Evolutionary conservation across 2,797 vertebrate genomes (phyloP), one percentile per base, ranked within the genome.

Genomic region (Prunella strophiata): DNA sequence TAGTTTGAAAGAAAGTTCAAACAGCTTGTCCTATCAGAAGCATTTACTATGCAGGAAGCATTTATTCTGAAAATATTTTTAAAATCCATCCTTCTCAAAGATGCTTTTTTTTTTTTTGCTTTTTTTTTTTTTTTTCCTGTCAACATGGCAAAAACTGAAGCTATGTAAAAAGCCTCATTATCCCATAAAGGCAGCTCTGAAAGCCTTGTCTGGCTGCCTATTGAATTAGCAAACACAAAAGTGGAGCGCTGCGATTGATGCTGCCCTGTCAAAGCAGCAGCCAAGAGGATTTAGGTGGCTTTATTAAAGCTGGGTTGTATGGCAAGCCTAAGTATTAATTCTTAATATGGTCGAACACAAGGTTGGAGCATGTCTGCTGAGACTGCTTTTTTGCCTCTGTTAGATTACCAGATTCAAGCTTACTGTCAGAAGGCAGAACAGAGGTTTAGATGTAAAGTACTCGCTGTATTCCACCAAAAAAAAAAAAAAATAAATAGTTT

Each of bases 321-420:
- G 92, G 94, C 86, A 97, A 97, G 95, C 93, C 96, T 98, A 96
- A 97, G 95, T 97, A 97, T 97, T 98, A 98, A 98, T 98, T 98
- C 97, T 97, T 98, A 98, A 98, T 98, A 97, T 98, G 98, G 96
- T 97, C 81, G 92, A 98, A 98, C 96, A 97, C 93, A 97, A 96
- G 97, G 97, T 98, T 81, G 96, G 97, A 98, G 97, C 96, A 96
- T 93, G 96, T 97, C 97, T 98, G 97, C 97, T 95, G 97, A 98
- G 97, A 96, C 96, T 98, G 94, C 91, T 87, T 96, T 96, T 97
- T 97, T 98, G 94, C 97, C 98, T 97, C 95, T 96, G 16, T 96
- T 96, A 98, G 98, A 98, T 98, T 98, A 98, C 97, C 97, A 98
- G 97, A 98, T 98, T 97, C 98, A 98, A 98, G 97, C 98, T 98